Conservation (phyloP, 2,113 vertebrate species). For the Diglossa brunneiventris region DNA sequence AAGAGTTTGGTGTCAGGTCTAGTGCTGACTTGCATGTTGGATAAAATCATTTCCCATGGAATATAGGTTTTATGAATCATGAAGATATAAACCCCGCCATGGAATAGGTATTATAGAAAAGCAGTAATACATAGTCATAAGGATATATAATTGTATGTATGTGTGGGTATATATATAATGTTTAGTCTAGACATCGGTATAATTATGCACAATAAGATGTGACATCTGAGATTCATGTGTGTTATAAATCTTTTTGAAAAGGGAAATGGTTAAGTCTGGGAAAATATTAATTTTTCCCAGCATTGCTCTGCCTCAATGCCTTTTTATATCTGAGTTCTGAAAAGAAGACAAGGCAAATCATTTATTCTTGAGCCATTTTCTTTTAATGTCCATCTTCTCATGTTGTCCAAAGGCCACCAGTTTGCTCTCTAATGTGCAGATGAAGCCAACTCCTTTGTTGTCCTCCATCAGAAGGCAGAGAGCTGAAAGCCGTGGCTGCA, state of each 20-base stretch:
- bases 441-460: conserved; percentile 13
- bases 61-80: conserved; percentile 65
- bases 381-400: neutral
- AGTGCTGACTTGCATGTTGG: conserved; percentile 63
- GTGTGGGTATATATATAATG: conserved; percentile 63
- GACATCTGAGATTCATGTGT: conserved; percentile 63
- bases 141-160: conserved; percentile 62
- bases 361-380: conserved; percentile 28
- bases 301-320: neutral
- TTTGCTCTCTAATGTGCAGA: conserved; percentile 9
- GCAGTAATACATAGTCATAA: conserved; percentile 65
- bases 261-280: conserved; percentile 55
- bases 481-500: neutral
- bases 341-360: neutral
- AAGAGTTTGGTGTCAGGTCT: conserved; percentile 51
- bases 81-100: conserved; percentile 38
- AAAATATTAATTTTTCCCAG: conserved; percentile 52
- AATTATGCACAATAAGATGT: conserved; percentile 69
- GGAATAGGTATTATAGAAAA: conserved; percentile 53
- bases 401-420: neutral
- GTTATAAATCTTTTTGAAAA: conserved; percentile 61
- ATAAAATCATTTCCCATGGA: conserved; percentile 63
- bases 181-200: conserved; percentile 67
- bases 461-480: neutral
- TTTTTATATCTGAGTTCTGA: conserved; percentile 14